Percentiles rank a stretch among this genome's conserved stretches.
Evolutionary conservation across 2,113 vertebrate species (phyloP).

Genomic region (Tautogolabrus adspersus): DNA sequence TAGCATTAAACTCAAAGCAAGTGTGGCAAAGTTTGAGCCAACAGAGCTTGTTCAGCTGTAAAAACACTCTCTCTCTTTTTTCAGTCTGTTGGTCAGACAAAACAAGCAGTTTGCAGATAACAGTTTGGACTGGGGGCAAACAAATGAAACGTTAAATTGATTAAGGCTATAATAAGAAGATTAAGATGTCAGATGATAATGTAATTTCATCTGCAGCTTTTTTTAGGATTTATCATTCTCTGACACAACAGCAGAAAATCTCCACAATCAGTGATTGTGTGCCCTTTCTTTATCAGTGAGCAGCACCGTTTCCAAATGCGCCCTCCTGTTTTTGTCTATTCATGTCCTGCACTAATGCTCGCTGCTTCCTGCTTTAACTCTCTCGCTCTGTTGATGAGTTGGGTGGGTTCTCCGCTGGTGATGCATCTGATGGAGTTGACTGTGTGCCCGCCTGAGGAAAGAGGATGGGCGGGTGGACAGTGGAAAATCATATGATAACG

Average conservation of each 20-base stretch:
- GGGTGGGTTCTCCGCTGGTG: constrained; percentile 38
- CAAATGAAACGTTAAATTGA: neutral
- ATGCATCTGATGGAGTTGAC: constrained; percentile 33
- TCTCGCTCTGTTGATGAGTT: constrained; percentile 53
- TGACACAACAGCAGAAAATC: neutral
- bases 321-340: constrained; percentile 58
- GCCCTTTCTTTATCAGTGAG: constrained; percentile 36
- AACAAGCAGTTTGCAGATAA: no score
- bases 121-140: neutral
- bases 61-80: no score
- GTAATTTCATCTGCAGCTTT: neutral
- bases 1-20: no score
- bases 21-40: no score
- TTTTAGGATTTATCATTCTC: neutral
- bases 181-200: neutral
- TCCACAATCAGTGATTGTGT: constrained; percentile 8
- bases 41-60: no score
- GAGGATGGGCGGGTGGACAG: constrained; percentile 76
- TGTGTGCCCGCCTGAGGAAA: constrained; percentile 59
- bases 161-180: neutral
- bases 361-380: constrained; percentile 76
- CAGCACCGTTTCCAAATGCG: constrained; percentile 57
- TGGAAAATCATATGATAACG: constrained; percentile 72
- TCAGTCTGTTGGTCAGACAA: no score
- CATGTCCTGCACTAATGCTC: constrained; percentile 39